Evolutionary conservation across 2,113 vertebrate species (phyloP), one percentile per base, ranked within the genome.

Genomic region (Pelvicachromis taeniatus): DNA sequence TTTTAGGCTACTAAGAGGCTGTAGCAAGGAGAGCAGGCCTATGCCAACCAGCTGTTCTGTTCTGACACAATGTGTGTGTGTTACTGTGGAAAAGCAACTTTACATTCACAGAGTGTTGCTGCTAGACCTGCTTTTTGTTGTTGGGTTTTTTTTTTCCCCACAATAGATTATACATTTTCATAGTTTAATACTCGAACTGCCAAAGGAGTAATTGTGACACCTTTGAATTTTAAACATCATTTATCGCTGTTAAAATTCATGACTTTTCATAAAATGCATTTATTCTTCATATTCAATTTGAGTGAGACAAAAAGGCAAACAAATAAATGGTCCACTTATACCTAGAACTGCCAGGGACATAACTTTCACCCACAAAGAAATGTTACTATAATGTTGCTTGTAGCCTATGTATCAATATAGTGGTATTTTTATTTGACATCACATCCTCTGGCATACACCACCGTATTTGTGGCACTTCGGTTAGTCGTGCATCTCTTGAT

Each of bases 81-180:
- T 26, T 73, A 11, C 16, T 73, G 40, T 73, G 16, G 23, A 50
- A 73, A 48, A 48, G 16, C 68, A 48, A 29, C 42, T 73, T 73
- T 29, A 73, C 23, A 73, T 73, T 73, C 68, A 42, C 38, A 45
- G 38, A 73, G 42, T 48, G 42, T 11, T 48, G 9, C 68, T 73
- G 26, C 38, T 4, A 42, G 63, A 1, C 3, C 42, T 42, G 42
- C 16, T 16, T 16, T 48, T 48, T 38, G 3, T 63, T 21, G 31
- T 31, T 31, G 29, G 29, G 29, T 31, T 38, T 35, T 55, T 2
- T 0, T n/a, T n/a, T n/a, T 0, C 1, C 38, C 12, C 21, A 45
- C 38, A 26, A 42, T 40, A 68, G 13, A 42, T 42, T 42, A 42
- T 26, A 70, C 0, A 70, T 70, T 70, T 70, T 45, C 21, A 70